Evolutionary conservation across 2,888 invertebrate species (phyloP).

Genomic region (Macrosiphum euphorbiae): DNA sequence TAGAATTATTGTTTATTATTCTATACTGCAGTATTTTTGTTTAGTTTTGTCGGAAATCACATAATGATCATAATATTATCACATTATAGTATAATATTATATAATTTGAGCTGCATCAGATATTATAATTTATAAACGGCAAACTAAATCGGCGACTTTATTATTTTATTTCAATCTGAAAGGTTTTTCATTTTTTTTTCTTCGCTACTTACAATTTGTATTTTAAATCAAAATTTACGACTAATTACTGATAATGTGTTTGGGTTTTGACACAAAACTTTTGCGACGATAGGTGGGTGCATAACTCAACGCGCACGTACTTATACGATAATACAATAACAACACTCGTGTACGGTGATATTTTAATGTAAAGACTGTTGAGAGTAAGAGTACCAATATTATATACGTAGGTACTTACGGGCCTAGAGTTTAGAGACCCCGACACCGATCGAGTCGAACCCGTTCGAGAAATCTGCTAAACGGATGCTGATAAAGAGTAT

Average conservation of each 20-base stretch:
- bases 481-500: conserved; percentile 37
- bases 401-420: background rate
- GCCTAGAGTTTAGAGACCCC: background rate
- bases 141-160: background rate
- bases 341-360: background rate
- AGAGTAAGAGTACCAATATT: background rate
- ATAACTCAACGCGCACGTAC: background rate
- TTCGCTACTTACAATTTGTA: background rate
- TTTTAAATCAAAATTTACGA: background rate
- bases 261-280: background rate
- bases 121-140: background rate
- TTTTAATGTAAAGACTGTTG: background rate
- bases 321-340: background rate
- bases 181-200: background rate
- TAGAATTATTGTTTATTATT: background rate
- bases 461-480: background rate
- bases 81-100: background rate
- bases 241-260: background rate
- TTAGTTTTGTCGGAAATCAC: background rate
- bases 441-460: background rate
- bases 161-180: background rate
- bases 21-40: background rate
- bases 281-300: background rate
- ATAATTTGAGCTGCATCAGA: background rate
- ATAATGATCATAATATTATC: background rate